A percentile compares a stretch with the other conserved stretches of the same genome.
These are phyloP conservation scores for Cyclophora albipunctata DNA, from an alignment of 2,888 invertebrate species.

Conservation along the genomic window DNA sequence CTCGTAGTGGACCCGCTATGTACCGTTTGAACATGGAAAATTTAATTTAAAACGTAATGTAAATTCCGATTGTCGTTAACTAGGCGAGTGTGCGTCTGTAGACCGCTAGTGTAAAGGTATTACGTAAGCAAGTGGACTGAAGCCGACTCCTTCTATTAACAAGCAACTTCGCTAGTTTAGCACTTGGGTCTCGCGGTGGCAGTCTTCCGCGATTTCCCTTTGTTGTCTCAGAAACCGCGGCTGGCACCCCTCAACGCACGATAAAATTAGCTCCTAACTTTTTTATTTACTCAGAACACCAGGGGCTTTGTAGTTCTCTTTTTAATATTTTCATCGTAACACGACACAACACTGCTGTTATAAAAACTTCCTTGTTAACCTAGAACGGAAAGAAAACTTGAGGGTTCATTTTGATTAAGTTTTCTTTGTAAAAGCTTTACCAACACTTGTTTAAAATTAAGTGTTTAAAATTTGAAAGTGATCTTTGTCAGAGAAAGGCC, in stretches of 20 bases:
- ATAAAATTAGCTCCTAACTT: slow-evolving; percentile 32
- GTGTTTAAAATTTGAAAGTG: too few relatives aligned
- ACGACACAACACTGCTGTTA: slow-evolving; percentile 3
- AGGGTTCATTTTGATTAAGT: slow-evolving; percentile 8
- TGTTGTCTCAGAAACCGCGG: slow-evolving; percentile 34
- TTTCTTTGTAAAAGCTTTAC: not conserved
- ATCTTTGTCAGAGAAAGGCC: too few relatives aligned
- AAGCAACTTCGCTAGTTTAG: slow-evolving; percentile 34
- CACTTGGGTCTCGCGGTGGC: slow-evolving; percentile 29
- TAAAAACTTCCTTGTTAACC: slow-evolving; percentile 8
- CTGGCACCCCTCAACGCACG: slow-evolving; percentile 23
- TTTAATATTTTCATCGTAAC: slow-evolving; percentile 21
- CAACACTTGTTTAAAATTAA: too few relatives aligned
- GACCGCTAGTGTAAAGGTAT: slow-evolving; percentile 12
- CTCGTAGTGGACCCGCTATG: too few relatives aligned
- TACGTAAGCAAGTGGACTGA: slow-evolving; percentile 31
- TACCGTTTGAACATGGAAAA: not conserved
- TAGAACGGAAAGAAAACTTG: slow-evolving; percentile 2
- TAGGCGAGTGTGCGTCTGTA: slow-evolving; percentile 6
- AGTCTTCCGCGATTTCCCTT: slow-evolving; percentile 32
- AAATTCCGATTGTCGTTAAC: slow-evolving; percentile 12
- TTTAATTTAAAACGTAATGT: slow-evolving; percentile 4
- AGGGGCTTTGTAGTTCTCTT: slow-evolving; percentile 18
- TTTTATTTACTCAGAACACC: slow-evolving; percentile 26
- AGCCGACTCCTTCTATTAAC: slow-evolving; percentile 32